These are phyloP conservation scores for Tupaia chinensis DNA, from an alignment of 2,113 vertebrate genomes.

Conservation along the genomic window DNA sequence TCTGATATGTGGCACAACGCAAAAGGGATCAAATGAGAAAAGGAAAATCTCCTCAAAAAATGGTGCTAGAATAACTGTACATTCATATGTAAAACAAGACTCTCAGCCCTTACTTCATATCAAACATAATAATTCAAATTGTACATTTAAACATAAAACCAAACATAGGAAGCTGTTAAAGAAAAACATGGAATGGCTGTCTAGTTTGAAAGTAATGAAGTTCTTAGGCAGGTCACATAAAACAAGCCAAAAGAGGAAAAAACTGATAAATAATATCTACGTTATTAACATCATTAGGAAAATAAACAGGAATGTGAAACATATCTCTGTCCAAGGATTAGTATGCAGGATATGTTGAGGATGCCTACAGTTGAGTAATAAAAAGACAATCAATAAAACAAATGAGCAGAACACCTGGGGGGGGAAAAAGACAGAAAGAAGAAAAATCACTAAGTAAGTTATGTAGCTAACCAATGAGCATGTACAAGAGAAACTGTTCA, in stretches of 20 bases:
- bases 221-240: not conserved
- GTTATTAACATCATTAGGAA: not conserved
- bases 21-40: not conserved
- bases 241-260: not conserved
- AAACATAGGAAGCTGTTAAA: not conserved
- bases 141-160: slow-evolving; percentile 20
- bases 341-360: not conserved
- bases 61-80: not conserved
- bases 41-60: slow-evolving; percentile 15
- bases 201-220: not conserved
- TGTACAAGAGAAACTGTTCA: not conserved
- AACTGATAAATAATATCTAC: not conserved
- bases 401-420: not conserved
- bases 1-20: not conserved
- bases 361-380: not conserved
- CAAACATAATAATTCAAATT: not conserved
- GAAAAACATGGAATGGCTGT: not conserved
- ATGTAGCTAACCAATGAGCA: not conserved
- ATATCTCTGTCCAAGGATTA: not conserved
- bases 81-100: not conserved
- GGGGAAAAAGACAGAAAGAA: not conserved
- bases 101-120: not conserved
- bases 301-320: not conserved
- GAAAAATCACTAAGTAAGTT: not conserved
- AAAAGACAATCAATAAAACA: slow-evolving; percentile 13